Evolutionary conservation across 2,888 invertebrate genomes (phyloP), one percentile per base, ranked within the genome.

Genomic region (Chrysina gloriosa): DNA sequence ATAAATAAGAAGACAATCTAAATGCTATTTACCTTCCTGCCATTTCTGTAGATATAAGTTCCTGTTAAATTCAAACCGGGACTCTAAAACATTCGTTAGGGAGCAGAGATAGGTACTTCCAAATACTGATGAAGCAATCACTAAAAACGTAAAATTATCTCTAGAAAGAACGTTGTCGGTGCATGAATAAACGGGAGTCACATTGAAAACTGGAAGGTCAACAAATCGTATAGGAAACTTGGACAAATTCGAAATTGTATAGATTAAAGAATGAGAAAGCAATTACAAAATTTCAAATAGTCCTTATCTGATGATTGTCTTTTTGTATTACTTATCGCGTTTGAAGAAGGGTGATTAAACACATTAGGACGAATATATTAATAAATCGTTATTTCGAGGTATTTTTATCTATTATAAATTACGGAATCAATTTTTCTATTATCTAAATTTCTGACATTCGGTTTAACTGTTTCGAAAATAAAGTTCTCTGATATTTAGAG

Each of bases 131-230:
- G 29, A 52, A 16, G 16, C 7, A 25, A 52, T n/a, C 47, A n/a
- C 3, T 21, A n/a, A 6, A 9, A 31, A 31, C 9, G n/a, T 0
- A 7, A 7, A 52, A 39, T 39, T 9, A 52, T 31, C 14, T 31
- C 16, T 29, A 16, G n/a, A 29, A 29, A 9, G 25, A 31, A 4
- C 16, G 16, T 16, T 7, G 14, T 31, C 31, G 23, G 11, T 48
- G 27, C 23, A 25, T 25, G 52, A 31, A 31, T 3, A 9, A 29
- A 52, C n/a, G 21, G 4, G 52, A 29, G 52, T 52, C 52, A 52
- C 52, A 52, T 52, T 52, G 52, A 52, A 52, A 19, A 2, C 52
- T 52, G 52, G 52, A 52, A 52, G 52, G 52, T 52, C 52, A 29
- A 4, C 16, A 11, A 19, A 52, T 52, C n/a, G 31, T 2, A 45